Evolutionary conservation across 2,113 vertebrate genomes (phyloP).

Genomic region (Rynchops niger): DNA sequence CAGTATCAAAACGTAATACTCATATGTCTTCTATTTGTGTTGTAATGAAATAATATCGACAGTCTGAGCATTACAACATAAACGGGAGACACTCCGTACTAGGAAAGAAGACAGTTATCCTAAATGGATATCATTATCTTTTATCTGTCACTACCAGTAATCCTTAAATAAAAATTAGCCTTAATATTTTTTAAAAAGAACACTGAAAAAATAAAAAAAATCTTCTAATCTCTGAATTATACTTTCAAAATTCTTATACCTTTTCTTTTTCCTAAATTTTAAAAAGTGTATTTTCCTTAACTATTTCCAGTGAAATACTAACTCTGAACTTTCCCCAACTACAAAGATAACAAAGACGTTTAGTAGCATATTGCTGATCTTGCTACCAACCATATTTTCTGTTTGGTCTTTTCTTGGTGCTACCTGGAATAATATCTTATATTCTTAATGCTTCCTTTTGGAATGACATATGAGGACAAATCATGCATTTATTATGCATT

Average conservation of each 20-base stretch:
- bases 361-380: neutral
- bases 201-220: neutral
- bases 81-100: neutral
- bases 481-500: neutral
- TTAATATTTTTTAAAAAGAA: neutral
- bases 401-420: neutral
- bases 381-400: neutral
- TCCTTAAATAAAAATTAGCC: neutral
- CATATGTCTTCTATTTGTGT: neutral
- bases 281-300: neutral
- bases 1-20: neutral
- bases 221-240: neutral
- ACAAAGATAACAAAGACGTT: neutral
- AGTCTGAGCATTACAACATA: neutral
- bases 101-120: neutral
- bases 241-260: neutral
- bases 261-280: neutral
- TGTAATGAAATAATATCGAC: slow-evolving; percentile 4
- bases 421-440: neutral
- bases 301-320: neutral
- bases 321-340: neutral
- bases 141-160: neutral
- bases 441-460: neutral
- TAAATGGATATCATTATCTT: neutral
- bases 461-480: neutral